Evolutionary conservation across 1,140 invertebrate species (phyloP), one percentile per base, ranked within the genome.

Genomic region (Hyposmocoma kahamanoa): DNA sequence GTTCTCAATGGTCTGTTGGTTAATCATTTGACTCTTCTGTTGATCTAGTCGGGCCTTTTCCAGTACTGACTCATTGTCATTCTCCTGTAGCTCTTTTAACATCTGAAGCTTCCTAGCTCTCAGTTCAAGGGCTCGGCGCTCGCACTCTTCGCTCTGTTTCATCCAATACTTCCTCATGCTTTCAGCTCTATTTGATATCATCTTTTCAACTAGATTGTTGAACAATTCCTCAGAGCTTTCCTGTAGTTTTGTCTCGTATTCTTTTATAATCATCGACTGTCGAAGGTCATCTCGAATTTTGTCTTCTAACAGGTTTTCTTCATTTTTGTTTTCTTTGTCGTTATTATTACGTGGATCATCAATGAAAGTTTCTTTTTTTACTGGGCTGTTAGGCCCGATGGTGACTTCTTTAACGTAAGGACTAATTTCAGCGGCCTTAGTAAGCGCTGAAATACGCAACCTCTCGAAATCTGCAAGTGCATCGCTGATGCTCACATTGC

Each of bases 341-440:
- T 50, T 28, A 42, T 61, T 49, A 46, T 48, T 44, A 13, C 24
- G 21, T 5, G 47, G 50, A 17, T 57, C 44, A 15, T 42, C 42
- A 22, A 53, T 52, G 6, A 39, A 24, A 20, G 42, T 50, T 43
- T 68, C 56, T 53, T 71, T 77, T 38, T 76, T 72, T 24, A 34
- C 19, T 10, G 76, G 69, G 57, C 72, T 79, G 32, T 72, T 78
- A 3, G 86, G 85, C 11, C 86, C 86, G 38, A 87, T 87, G 6
- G 87, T 86, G 3, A 79, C 73, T 70, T 87, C 81, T 47, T 73
- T 78, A 2, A 87, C 68, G 11, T 62, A 53, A 2, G 75, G 85
- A 56, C 82, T 84, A 21, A 88, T 83, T 76, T 86, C 72, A 11
- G 83, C 80, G 19, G 86, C 87, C 55, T 87, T 86, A 42, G 72